Evolutionary conservation across 2,113 vertebrate species (phyloP).

Genomic region (Sphaerodactylus townsendi): DNA sequence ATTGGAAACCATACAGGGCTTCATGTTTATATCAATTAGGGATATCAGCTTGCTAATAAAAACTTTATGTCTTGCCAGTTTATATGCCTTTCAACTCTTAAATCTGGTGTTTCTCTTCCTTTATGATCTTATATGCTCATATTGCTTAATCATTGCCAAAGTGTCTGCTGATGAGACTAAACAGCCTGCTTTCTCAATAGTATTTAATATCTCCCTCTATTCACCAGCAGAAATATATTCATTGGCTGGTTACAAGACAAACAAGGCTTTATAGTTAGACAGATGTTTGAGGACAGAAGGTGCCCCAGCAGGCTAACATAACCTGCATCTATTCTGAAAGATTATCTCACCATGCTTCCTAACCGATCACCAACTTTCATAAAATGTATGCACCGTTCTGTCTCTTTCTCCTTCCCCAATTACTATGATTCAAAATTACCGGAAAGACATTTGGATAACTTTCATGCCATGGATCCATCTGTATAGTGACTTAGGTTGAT

Average conservation of each 20-base stretch:
- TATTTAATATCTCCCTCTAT: slow-evolving; percentile 27
- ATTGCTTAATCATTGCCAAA: slow-evolving; percentile 24
- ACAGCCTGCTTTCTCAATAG: slow-evolving; percentile 18
- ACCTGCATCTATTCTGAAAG: not conserved
- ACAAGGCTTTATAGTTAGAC: not conserved
- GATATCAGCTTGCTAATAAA: slow-evolving; percentile 41
- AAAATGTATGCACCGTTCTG: not conserved
- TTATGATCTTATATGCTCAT: slow-evolving; percentile 1
- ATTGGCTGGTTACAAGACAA: not conserved
- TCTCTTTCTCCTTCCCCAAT: not conserved
- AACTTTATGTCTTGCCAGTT: slow-evolving; percentile 31
- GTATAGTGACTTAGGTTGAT: not conserved
- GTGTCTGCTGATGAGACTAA: slow-evolving; percentile 14
- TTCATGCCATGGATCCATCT: not conserved
- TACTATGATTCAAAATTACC: not conserved
- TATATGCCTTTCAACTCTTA: slow-evolving; percentile 24
- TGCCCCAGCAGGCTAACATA: not conserved
- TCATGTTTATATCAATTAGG: slow-evolving; percentile 58
- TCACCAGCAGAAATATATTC: slow-evolving; percentile 14
- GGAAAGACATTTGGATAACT: no score
- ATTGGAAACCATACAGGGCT: slow-evolving; percentile 35
- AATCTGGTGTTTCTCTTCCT: slow-evolving; percentile 37
- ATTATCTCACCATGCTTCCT: not conserved
- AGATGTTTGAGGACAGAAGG: not conserved
- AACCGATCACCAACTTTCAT: not conserved